Evolutionary conservation across 2,888 invertebrate species (phyloP).

Genomic region (Diploptera punctata): DNA sequence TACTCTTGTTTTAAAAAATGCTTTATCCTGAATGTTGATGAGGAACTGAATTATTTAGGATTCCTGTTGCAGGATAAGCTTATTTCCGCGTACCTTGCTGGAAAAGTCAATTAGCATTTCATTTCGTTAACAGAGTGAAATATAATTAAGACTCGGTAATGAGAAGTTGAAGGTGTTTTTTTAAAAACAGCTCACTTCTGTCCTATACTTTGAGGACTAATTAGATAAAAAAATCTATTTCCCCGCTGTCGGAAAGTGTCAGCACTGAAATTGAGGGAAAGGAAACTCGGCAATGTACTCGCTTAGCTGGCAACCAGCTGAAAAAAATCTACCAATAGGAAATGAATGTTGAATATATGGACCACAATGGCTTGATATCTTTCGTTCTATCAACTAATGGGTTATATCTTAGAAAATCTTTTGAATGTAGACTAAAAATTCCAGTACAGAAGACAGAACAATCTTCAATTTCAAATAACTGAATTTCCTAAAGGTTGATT

Average conservation of each 20-base stretch:
- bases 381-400: too few species aligned
- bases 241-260: slow-evolving; percentile 33
- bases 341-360: too few species aligned
- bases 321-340: too few species aligned
- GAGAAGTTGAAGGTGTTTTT: slow-evolving; percentile 43
- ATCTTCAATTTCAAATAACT: too few species aligned
- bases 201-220: slow-evolving; percentile 40
- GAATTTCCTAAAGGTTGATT: too few species aligned
- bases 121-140: slow-evolving; percentile 43
- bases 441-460: too few species aligned
- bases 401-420: too few species aligned
- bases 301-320: too few species aligned
- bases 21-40: slow-evolving; percentile 27
- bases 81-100: slow-evolving; percentile 33
- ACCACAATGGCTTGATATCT: too few species aligned
- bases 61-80: slow-evolving; percentile 36
- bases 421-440: too few species aligned
- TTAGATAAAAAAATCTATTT: slow-evolving; percentile 45
- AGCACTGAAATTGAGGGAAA: slow-evolving; percentile 22
- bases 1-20: slow-evolving; percentile 24
- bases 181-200: slow-evolving; percentile 41
- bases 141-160: slow-evolving; percentile 43
- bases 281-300: neutral
- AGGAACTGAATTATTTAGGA: slow-evolving; percentile 36
- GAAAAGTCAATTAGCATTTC: slow-evolving; percentile 44